Evolutionary conservation across 2,888 invertebrate species (phyloP).

Genomic region (Luffia ferchaultella): DNA sequence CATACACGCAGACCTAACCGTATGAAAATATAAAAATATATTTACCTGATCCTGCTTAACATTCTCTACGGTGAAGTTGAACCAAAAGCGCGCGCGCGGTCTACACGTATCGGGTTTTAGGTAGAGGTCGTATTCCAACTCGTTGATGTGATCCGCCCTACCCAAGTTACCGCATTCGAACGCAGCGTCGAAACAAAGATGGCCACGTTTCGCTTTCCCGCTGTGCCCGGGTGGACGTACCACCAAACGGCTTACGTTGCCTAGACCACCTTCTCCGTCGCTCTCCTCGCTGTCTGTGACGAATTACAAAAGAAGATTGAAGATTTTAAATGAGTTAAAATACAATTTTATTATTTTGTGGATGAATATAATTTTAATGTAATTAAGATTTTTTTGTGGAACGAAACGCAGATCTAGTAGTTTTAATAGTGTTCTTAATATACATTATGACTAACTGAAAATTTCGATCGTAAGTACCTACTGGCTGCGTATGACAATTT

Average conservation of each 20-base stretch:
- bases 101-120: conserved; percentile 96
- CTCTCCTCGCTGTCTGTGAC: conserved; percentile 83
- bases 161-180: conserved; percentile 97
- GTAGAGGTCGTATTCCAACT: conserved; percentile 95
- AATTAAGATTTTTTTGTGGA: neutral
- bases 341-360: no score
- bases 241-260: conserved; percentile 89
- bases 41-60: conserved; percentile 88
- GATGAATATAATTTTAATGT: neutral
- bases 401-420: neutral
- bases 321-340: no score
- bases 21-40: no score
- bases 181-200: conserved; percentile 96
- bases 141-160: conserved; percentile 91
- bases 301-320: no score
- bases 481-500: no score
- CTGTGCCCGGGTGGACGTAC: conserved; percentile 91
- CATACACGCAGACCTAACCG: no score
- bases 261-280: conserved; percentile 91
- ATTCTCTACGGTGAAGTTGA: conserved; percentile 98
- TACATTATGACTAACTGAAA: no score
- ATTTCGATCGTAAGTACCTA: no score
- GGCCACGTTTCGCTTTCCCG: conserved; percentile 95
- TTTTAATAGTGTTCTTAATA: no score
- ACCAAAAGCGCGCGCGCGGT: conserved; percentile 93